A percentile compares a stretch with the other conserved stretches of the same genome.
Evolutionary conservation across 2,888 invertebrate species (phyloP).

Genomic region (Neria commutata): DNA sequence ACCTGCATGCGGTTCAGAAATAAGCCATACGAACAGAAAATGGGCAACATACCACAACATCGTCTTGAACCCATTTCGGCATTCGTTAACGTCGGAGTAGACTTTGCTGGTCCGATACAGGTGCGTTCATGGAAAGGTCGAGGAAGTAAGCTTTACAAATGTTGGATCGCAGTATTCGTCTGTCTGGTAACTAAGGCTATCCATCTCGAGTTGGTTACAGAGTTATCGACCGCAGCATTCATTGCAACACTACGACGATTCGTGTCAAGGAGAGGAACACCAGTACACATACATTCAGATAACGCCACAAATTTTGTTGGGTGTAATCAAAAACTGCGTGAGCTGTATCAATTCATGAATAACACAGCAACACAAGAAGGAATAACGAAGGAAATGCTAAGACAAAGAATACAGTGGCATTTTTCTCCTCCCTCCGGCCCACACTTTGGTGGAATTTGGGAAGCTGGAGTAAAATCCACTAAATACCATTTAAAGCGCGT

Average conservation of each 20-base stretch:
- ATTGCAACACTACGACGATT: slow-evolving; percentile 42
- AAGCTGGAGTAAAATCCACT: too few relatives aligned
- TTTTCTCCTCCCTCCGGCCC: too few relatives aligned
- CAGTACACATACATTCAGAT: slow-evolving; percentile 8
- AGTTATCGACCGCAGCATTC: slow-evolving; percentile 36
- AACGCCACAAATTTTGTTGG: slow-evolving; percentile 33
- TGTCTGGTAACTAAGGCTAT: slow-evolving; percentile 25
- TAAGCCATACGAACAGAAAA: slow-evolving; percentile 19
- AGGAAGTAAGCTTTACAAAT: slow-evolving; percentile 19
- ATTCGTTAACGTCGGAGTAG: slow-evolving; percentile 20
- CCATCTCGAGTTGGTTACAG: slow-evolving; percentile 25
- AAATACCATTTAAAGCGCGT: too few relatives aligned
- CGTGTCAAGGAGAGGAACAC: slow-evolving; percentile 3
- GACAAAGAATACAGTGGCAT: too few relatives aligned
- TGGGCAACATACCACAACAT: slow-evolving; percentile 30
- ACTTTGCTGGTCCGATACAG: slow-evolving; percentile 25
- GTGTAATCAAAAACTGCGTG: too few relatives aligned
- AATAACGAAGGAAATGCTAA: too few relatives aligned
- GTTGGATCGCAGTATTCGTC: slow-evolving; percentile 26
- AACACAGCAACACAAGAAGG: too few relatives aligned
- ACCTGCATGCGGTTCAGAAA: slow-evolving; percentile 15
- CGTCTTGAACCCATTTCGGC: slow-evolving; percentile 28
- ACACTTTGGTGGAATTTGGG: too few relatives aligned
- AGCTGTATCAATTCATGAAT: too few relatives aligned
- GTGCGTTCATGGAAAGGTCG: slow-evolving; percentile 25